Evolutionary conservation across 2,113 vertebrate genomes (phyloP).

Genomic region (Otolemur garnettii): DNA sequence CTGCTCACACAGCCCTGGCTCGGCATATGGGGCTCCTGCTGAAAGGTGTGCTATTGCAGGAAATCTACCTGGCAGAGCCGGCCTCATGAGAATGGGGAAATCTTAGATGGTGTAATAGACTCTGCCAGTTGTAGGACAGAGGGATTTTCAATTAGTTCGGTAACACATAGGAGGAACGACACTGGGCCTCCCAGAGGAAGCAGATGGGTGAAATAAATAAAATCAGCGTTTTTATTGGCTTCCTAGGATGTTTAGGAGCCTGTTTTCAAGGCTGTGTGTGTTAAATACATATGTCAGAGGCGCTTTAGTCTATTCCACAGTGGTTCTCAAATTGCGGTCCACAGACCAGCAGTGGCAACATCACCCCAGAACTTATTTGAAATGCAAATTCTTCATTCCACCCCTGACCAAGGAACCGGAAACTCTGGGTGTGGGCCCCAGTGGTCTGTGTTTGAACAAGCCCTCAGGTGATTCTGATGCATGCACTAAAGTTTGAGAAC

Average conservation of each 20-base stretch:
- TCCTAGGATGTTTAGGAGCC: neutral
- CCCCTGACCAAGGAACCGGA: neutral
- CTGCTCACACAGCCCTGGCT: neutral
- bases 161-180: neutral
- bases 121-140: neutral
- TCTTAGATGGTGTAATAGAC: neutral
- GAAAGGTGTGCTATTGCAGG: neutral
- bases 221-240: neutral
- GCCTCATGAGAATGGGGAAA: neutral
- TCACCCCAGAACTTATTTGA: neutral
- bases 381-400: neutral
- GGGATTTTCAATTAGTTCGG: neutral
- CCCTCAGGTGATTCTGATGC: neutral
- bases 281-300: neutral
- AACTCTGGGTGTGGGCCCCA: neutral
- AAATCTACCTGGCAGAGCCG: neutral
- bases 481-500: neutral
- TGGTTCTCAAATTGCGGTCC: neutral
- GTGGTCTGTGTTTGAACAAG: neutral
- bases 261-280: neutral
- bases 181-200: neutral
- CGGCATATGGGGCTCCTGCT: neutral
- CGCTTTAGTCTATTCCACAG: no score
- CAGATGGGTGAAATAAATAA: neutral
- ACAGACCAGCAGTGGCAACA: no score